Base-by-base conservation (phyloP, 2,888 invertebrate species). In the Ectobius pallidus region DNA sequence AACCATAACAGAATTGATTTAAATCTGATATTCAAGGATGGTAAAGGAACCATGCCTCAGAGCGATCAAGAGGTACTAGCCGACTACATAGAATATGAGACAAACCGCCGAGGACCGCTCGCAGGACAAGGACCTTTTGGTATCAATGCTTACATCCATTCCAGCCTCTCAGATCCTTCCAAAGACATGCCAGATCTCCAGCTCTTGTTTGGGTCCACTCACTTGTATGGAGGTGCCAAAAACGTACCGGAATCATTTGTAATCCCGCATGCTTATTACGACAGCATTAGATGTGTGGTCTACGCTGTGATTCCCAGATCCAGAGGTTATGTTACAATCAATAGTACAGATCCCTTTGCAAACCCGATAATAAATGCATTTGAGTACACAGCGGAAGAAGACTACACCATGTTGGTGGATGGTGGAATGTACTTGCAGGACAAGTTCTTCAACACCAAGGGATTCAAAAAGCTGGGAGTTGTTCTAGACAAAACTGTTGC, bases 341-440 rank as follows among this genome's bases (percentile, higher is more conserved):
- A 86, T 70, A 89, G 90, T 0, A 86, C 85, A 25, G 87, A 95
- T 82, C 94, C 94, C 0, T 80, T 87, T n/a, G 86, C 87, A 7
- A 86, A 90, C 44, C 95, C 95, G 0, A 75, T 89, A 16, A 90
- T 95, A 81, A 87, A 90, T 77, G 92, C 92, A 9, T n/a, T n/a
- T 0, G 93, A 94, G 81, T 95, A 95, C 82, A 85, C 94, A 78
- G 83, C 84, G 2, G 87, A 91, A 46, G 87, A 89, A 0, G 85
- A 89, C 76, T 94, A 95, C 78, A 80, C 88, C 1, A 84, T 87
- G 0, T 86, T 88, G 2, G 79, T 92, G 11, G 85, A 90, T 0
- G 90, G 90, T 67, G 92, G 89, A 0, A 86, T 90, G 4, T 85
- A 85, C 75, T 84, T 88, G 3, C 87, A 87, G 3, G 85, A 90